Evolutionary conservation across 2,888 invertebrate species (phyloP), one percentile per base, ranked within the genome.

Genomic region (Cataglyphis cursor): DNA sequence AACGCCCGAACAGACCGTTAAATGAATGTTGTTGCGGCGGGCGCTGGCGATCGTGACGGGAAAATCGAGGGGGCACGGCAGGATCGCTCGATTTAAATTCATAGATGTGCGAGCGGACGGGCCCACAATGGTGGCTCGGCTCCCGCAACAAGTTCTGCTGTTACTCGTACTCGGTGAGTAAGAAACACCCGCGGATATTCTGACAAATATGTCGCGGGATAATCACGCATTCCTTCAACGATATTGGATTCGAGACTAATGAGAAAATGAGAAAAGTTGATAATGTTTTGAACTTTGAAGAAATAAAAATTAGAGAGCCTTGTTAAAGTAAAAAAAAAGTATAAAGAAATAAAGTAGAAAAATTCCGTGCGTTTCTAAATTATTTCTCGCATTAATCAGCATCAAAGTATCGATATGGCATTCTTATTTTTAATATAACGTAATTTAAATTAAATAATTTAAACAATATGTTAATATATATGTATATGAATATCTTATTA

Each of bases 131-230:
- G 94, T 94, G 94, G 93, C 92, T 91, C 91, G 92, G 92, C 91
- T 93, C 92, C 93, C 93, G 94, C 94, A 94, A 94, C 94, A 94
- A 93, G 93, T 94, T 93, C 91, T 94, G 84, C 93, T 94, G 91
- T 92, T 94, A 88, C 92, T 94, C 90, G 89, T 93, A 91, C 93
- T 94, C 91, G 94, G 94, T 94, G 89, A 94, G 94, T 93, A 70
- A 83, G 85, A 65, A 87, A 81, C 88, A 74, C 51, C 48, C 64
- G 72, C 28, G 70, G 31, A 21, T 66, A 51, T n/a, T 51, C n/a
- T 2, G 8, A 65, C 51, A 38, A 57, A 66, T 24, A 66, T 66
- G 66, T 66, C 24, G 18, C 21, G 24, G 3, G 3, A 28, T 51
- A 62, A 76, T 76, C n/a, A 8, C 18, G 4, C 38, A 28, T 76